Conservation (phyloP, 2,113 vertebrate species). For the Nothoprocta perdicaria region DNA sequence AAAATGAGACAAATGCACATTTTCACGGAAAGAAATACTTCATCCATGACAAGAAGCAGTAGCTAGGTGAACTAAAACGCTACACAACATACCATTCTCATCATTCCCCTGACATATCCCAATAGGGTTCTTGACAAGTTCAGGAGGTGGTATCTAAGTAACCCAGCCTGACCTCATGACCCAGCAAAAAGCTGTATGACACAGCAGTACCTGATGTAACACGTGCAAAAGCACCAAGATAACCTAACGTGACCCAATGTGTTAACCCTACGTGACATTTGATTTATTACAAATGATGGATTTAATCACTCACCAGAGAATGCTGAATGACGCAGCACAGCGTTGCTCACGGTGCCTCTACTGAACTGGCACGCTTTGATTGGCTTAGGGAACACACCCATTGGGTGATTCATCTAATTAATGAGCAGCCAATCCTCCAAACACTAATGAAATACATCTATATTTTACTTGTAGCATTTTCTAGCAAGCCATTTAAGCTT, state of each 20-base stretch:
- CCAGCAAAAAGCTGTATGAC: constrained; percentile 2
- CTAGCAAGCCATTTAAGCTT: constrained; percentile 45
- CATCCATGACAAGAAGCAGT: neutral
- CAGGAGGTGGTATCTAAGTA: constrained; percentile 10
- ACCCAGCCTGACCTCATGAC: neutral
- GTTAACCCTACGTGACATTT: constrained; percentile 24
- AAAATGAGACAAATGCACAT: neutral
- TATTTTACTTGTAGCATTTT: constrained; percentile 56
- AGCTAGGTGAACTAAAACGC: neutral
- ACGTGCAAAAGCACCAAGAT: neutral
- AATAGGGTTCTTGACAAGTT: neutral
- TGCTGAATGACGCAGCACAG: constrained; percentile 41
- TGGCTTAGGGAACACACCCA: constrained; percentile 49
- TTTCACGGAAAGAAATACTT: neutral
- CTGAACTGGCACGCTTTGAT: constrained; percentile 37
- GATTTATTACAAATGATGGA: constrained; percentile 31
- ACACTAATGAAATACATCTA: constrained; percentile 48
- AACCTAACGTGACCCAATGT: neutral
- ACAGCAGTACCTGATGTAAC: constrained; percentile 30
- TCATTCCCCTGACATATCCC: neutral
- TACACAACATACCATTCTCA: neutral
- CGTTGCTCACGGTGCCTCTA: constrained; percentile 46
- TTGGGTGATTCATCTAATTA: constrained; percentile 69
- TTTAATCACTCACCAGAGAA: constrained; percentile 45
- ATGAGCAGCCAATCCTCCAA: constrained; percentile 19